Conservation (phyloP, 2,797 vertebrate species). For the Lutjanus argentimaculatus region DNA sequence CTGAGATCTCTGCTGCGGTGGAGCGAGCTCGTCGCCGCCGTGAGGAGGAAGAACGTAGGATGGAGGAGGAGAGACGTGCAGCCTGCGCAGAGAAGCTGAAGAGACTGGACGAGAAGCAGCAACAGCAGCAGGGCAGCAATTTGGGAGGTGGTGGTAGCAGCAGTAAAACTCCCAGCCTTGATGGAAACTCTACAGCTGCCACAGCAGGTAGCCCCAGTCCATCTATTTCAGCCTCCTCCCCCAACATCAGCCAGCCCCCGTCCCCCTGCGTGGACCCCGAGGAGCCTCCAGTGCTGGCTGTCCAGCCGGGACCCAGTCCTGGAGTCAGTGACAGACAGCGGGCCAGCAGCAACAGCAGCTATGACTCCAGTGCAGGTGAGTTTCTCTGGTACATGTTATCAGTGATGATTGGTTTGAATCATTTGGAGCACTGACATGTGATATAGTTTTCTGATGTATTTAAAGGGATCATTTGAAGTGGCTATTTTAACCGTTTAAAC, state of each 20-base stretch:
- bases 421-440: neutral
- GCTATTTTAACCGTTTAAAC: too few relatives aligned
- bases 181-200: conserved; percentile 80
- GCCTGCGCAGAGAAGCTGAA: conserved; percentile 96
- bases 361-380: conserved; percentile 88
- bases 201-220: conserved; percentile 83
- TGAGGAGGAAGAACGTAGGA: conserved; percentile 93
- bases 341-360: conserved; percentile 90
- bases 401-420: neutral
- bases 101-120: conserved; percentile 93
- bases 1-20: conserved; percentile 93
- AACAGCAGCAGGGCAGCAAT: conserved; percentile 81
- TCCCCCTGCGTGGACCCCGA: conserved; percentile 87
- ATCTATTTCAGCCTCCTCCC: conserved; percentile 82
- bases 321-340: conserved; percentile 80
- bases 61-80: conserved; percentile 94
- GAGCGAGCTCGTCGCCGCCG: conserved; percentile 92
- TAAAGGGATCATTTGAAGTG: too few relatives aligned
- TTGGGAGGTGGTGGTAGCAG: conserved; percentile 49
- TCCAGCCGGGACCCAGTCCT: conserved; percentile 63
- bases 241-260: conserved; percentile 85
- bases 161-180: conserved; percentile 83
- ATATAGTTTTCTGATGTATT: neutral
- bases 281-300: conserved; percentile 77
- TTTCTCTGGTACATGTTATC: neutral